Base-by-base conservation (phyloP, 2,888 invertebrate genomes). In the Gisinianus flammeolus region DNA sequence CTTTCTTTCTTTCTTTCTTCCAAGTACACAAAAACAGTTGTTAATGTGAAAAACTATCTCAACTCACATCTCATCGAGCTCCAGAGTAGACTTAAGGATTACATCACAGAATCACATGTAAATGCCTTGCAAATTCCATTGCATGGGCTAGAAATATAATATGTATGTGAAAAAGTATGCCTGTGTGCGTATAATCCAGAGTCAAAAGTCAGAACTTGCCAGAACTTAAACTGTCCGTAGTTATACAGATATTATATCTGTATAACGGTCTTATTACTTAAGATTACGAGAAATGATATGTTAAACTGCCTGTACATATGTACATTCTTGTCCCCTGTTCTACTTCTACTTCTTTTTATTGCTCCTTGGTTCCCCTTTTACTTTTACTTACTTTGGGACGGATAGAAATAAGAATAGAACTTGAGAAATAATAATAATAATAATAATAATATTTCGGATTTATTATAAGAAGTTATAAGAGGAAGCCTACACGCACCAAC, bases 241-340 rank as follows among this genome's bases (percentile, higher is more conserved):
- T n/a, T n/a, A n/a, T n/a, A n/a, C n/a, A n/a, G n/a, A n/a, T n/a
- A n/a, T n/a, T n/a, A n/a, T n/a, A n/a, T n/a, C n/a, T n/a, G n/a
- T n/a, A n/a, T n/a, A n/a, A n/a, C n/a, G 19, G 10, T 19, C 24
- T 0, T 66, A 66, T 28, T 66, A 66, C 3, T 24, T 28, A 10
- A 66, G 66, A 66, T 66, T 66, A 3, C 28, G 66, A 66, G 66
- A 66, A 66, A 66, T 66, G 28, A 66, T 66, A 66, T 28, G 66
- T 28, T 66, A 31, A 26, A 26, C 66, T 66, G n/a, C n/a, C n/a
- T n/a, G n/a, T n/a, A n/a, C n/a, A n/a, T n/a, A n/a, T n/a, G n/a
- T n/a, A n/a, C n/a, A n/a, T n/a, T n/a, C n/a, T 2, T 30, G 19
- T 66, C 19, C 26, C 19, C 26, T 26, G 64, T 64, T 64, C 22